Evolutionary conservation across 2,113 vertebrate species (phyloP), one percentile per base, ranked within the genome.

Genomic region (Trichechus manatus): DNA sequence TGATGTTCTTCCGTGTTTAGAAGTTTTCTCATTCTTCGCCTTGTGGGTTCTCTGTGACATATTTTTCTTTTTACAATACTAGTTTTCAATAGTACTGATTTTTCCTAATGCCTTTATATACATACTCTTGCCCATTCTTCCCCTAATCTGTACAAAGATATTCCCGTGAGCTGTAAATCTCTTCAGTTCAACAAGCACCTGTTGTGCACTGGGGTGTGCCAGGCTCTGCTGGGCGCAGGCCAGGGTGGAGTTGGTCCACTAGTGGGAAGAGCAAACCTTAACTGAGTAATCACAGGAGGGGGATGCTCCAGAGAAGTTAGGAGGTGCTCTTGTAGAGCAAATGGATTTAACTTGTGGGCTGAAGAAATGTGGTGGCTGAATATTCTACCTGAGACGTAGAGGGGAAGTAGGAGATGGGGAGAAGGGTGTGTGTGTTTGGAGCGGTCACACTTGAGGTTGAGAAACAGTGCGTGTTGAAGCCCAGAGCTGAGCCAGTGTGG

Each of bases 401-500:
- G n/a, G 19, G 27, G 22, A 39, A 56, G 20, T 20, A 4, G 31
- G 33, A 53, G 66, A 19, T 23, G n/a, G 9, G 63, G 63, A 36
- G 59, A 64, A 19, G 56, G 33, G 17, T 13, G 2, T 22, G 50
- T 23, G 0, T 61, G 25, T 29, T 29, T 15, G 44, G 90, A 33
- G 39, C 64, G 68, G 13, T 8, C 3, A 3, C 22, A 1, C 22
- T 20, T 39, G 22, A 14, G 11, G 17, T 4, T 6, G 9, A 31
- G 66, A 47, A 70, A 50, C 9, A 9, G 25, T 25, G 22, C 5
- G 23, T 1, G 3, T 39, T 53, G n/a, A n/a, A n/a, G n/a, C n/a
- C n/a, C n/a, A 8, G 53, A 50, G 44, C 47, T 27, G 22, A 10
- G n/a, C 0, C 0, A n/a, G 39, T 25, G 0, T 14, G 33, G 77